Evolutionary conservation across 2,797 vertebrate species (phyloP), one percentile per base, ranked within the genome.

Genomic region (Champsocephalus gunnari): DNA sequence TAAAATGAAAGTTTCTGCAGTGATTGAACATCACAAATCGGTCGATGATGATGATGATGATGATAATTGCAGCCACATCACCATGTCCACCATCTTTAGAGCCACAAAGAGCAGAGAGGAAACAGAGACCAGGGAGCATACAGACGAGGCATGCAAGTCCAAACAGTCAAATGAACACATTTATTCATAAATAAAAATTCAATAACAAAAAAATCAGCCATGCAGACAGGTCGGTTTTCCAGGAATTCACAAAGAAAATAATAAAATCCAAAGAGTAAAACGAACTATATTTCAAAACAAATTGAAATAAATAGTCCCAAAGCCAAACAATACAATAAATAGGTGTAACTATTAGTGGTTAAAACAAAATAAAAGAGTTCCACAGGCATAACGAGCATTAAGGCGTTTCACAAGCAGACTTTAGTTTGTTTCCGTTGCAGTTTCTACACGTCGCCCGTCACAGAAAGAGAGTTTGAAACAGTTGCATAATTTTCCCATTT

Each of bases 121-220:
- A 62, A 51, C 71, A 3, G 56, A 68, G 84, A 77, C 78, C 77
- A 81, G 66, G 62, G 60, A 77, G 85, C 64, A 79, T 81, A 90
- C 79, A 90, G 78, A 91, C 34, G 85, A 93, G 79, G 88, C 93
- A 94, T 93, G 93, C 92, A 89, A 57, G 71, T 32, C 28, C 51
- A 47, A 17, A 85, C 91, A 84, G 81, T 83, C 77, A 77, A 68
- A 70, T 58, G 57, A 68, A 90, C 82, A 84, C 11, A 88, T 95
- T 95, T 95, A 95, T 95, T 95, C 74, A 91, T 87, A 91, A 94
- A 92, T 88, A 87, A 88, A 92, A 88, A 63, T 14, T 81, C 76
- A 91, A 81, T 68, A 90, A 90, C 71, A 85, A 58, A 88, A 72
- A 45, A 73, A 84, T 83, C 65, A 77, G 85, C 84, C 90, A 92